Evolutionary conservation across 1,140 invertebrate species (phyloP).

Genomic region (Acyrthosiphon pisum): DNA sequence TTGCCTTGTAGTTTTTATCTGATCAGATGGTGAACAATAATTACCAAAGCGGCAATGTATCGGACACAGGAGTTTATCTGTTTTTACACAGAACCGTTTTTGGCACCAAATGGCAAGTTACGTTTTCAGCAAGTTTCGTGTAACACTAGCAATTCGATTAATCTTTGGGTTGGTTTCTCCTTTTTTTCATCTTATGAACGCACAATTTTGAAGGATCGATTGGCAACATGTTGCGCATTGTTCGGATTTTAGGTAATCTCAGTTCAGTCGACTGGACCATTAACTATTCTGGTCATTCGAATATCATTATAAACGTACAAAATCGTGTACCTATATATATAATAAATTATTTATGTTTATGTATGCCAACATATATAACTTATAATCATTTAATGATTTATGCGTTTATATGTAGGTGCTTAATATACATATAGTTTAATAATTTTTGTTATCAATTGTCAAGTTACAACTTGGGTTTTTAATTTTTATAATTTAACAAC

Average conservation of each 20-base stretch:
- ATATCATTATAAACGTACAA: not conserved
- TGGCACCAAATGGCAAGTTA: slow-evolving; percentile 13
- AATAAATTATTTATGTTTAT: no score
- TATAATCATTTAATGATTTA: not conserved
- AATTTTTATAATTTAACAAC: no score
- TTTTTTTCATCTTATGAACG: not conserved
- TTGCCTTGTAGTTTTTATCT: not conserved
- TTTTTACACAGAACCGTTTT: not conserved
- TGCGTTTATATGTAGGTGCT: not conserved
- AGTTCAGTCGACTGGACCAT: slow-evolving; percentile 22
- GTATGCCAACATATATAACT: not conserved
- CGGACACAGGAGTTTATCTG: not conserved
- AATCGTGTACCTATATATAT: not conserved
- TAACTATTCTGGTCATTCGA: not conserved
- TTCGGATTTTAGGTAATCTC: not conserved
- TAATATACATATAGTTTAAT: not conserved
- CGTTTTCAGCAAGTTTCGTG: slow-evolving; percentile 10
- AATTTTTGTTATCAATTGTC: not conserved
- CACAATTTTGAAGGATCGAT: slow-evolving; percentile 22
- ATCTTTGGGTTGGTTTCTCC: slow-evolving; percentile 12
- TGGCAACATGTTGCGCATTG: slow-evolving; percentile 30
- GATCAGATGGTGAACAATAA: not conserved
- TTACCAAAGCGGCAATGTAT: not conserved
- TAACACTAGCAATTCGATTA: slow-evolving; percentile 5
- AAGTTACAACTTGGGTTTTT: not conserved